These are phyloP conservation scores for Cervus canadensis DNA, from an alignment of 2,113 vertebrate genomes.

Conservation along the genomic window DNA sequence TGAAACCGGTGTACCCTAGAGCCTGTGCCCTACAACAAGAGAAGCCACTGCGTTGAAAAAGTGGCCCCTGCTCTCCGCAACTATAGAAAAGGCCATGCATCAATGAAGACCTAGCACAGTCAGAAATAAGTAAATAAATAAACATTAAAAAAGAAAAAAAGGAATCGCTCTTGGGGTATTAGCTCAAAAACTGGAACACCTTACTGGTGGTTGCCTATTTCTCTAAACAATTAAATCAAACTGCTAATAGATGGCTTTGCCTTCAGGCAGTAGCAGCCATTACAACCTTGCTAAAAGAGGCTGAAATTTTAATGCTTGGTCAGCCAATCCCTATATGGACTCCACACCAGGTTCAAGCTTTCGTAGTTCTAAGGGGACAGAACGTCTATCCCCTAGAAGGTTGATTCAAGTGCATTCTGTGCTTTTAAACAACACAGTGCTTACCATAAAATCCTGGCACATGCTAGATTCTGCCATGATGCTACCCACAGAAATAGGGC, in stretches of 20 bases:
- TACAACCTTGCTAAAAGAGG: background rate
- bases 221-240: background rate
- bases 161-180: background rate
- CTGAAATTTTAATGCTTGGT: background rate
- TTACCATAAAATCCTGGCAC: background rate
- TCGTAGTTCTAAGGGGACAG: background rate
- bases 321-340: background rate
- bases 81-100: background rate
- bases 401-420: background rate
- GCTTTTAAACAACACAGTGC: background rate
- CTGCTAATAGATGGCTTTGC: background rate
- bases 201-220: background rate
- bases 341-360: background rate
- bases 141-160: background rate
- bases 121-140: background rate
- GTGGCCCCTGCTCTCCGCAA: background rate
- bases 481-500: background rate
- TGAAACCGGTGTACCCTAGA: background rate
- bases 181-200: background rate
- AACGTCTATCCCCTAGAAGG: background rate
- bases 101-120: background rate
- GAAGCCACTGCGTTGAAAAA: accelerated
- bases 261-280: background rate
- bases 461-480: background rate
- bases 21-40: background rate